Evolutionary conservation across 2,888 invertebrate genomes (phyloP), one percentile per base, ranked within the genome.

Genomic region (Coelopa pilipes): DNA sequence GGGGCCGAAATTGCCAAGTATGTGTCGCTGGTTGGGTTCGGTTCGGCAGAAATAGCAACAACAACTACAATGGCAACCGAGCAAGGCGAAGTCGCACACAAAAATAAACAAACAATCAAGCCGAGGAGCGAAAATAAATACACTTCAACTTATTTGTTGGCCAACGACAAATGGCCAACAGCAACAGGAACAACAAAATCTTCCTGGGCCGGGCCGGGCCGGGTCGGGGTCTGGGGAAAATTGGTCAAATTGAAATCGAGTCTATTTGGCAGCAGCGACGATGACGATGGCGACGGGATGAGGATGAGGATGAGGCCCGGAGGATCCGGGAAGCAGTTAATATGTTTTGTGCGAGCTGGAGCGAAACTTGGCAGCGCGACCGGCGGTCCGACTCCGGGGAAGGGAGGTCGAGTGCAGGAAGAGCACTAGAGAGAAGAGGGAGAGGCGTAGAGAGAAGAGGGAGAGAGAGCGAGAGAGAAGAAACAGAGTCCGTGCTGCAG

Each of bases 111-210:
- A 71, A 65, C 65, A 46, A 65, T 71, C 55, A 63, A 70, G 62
- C 70, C 19, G 53, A 70, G 19, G 71, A 71, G 63, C 53, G 65
- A 34, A 71, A 71, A 65, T 63, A 71, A 71, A 71, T 71, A 71
- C 53, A 71, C 71, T 71, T 60, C 65, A 63, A 65, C 12, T 63
- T 63, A 45, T 55, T 71, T 55, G 53, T 71, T 65, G 63, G 65
- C 49, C 53, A n/a, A 45, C 59, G 60, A 47, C 47, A 70, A 60
- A 17, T 15, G 21, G 21, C 45, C 46, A 57, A 57, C 55, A 19
- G 13, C 55, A 53, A 55, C 15, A 12, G 50, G 1, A 50, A 66
- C 24, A 47, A 59, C 19, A 59, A 21, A n/a, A 59, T 19, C 21
- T 17, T 21, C 24, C 17, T 55, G 7, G 46, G 49, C 65, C 15